These are phyloP conservation scores for Empis livida DNA, from an alignment of 2,888 invertebrate species.

Conservation along the genomic window DNA sequence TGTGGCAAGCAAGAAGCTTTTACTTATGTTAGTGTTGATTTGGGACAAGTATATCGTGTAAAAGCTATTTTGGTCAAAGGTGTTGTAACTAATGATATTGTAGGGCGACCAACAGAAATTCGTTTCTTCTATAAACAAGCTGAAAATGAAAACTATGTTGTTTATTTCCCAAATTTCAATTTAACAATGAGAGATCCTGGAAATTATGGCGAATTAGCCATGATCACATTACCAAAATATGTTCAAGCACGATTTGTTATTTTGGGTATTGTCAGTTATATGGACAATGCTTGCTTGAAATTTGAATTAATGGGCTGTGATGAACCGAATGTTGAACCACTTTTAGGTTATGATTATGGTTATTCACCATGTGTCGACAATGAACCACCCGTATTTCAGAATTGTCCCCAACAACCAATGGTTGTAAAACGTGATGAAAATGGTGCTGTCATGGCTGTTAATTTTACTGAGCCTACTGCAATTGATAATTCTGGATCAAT, in stretches of 20 bases:
- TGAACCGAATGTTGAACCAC: constrained; percentile 64
- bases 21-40: constrained; percentile 89
- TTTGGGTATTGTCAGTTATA: constrained; percentile 89
- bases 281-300: constrained; percentile 91
- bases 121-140: constrained; percentile 94
- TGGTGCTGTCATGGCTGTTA: constrained; percentile 79
- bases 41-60: constrained; percentile 83
- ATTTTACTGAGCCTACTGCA: constrained; percentile 87
- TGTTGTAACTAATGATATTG: constrained; percentile 88
- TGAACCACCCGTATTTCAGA: constrained; percentile 92
- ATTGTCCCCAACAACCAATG: constrained; percentile 88
- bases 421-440: constrained; percentile 77
- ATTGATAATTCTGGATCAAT: constrained; percentile 93
- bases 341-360: constrained; percentile 86
- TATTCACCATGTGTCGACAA: constrained; percentile 91
- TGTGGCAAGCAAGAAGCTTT: constrained; percentile 95
- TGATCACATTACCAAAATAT: constrained; percentile 88
- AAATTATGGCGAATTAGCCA: constrained; percentile 90
- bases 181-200: constrained; percentile 91
- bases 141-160: constrained; percentile 87
- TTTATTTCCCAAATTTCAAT: constrained; percentile 94
- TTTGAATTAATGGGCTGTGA: constrained; percentile 95
- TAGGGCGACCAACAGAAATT: constrained; percentile 91
- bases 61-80: constrained; percentile 89
- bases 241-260: constrained; percentile 90